A percentile compares a stretch with the other conserved stretches of the same genome.
Conservation (phyloP, 2,888 invertebrate genomes). For the Vanessa cardui region DNA sequence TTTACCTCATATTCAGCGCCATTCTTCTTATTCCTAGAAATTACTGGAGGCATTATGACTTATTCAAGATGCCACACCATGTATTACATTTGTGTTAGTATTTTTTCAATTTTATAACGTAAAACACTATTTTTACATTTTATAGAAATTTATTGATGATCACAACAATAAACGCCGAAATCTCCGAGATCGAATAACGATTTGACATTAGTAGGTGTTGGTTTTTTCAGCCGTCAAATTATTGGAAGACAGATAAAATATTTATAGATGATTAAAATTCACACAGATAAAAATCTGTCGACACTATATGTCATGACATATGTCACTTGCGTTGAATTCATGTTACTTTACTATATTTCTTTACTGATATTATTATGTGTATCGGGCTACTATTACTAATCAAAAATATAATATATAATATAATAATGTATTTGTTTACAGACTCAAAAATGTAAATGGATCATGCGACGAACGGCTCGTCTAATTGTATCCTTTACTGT, state of each 20-base stretch:
- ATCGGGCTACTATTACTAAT: no score
- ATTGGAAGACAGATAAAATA: not conserved
- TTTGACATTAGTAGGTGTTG: conserved; percentile 43
- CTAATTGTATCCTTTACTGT: no score
- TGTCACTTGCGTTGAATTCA: not conserved
- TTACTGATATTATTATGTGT: no score
- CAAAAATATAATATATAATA: no score
- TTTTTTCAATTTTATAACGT: not conserved
- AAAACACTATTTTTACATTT: conserved; percentile 36
- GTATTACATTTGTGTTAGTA: not conserved
- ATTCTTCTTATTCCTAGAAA: conserved; percentile 75
- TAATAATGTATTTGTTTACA: no score
- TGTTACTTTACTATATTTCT: no score
- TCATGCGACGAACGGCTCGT: no score
- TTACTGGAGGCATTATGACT: conserved; percentile 72
- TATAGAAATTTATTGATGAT: conserved; percentile 31
- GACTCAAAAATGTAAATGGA: no score
- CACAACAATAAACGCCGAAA: conserved; percentile 54
- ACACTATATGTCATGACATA: not conserved
- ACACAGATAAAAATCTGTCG: not conserved
- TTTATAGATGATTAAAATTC: not conserved
- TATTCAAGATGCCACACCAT: conserved; percentile 12
- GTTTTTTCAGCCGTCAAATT: conserved; percentile 18
- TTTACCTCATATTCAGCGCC: conserved; percentile 79
- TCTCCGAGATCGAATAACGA: conserved; percentile 44